Evolutionary conservation across 2,888 invertebrate species (phyloP), one percentile per base, ranked within the genome.

Genomic region (Alloscopus bannaensis): DNA sequence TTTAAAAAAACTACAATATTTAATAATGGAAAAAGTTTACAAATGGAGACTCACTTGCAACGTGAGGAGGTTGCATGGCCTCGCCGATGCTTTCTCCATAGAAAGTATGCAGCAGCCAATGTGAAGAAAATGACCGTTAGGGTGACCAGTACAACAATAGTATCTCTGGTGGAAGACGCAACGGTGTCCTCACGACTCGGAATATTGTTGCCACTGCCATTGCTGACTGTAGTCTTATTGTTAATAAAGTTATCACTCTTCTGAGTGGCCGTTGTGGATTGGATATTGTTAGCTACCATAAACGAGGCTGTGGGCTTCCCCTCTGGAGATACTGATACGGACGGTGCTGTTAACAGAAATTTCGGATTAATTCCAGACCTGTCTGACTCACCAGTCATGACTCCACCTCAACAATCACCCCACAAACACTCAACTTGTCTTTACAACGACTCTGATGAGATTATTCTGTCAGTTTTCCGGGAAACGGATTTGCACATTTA

Each of bases 81-180:
- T 81, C 2, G 80, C 16, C 84, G 78, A 42, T 81, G 81, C 66
- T 84, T 86, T 73, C 73, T 85, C 86, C 86, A 86, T 3, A 85
- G 68, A 24, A 84, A 81, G 66, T 84, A 83, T 4, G 83, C 81
- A 8, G 84, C 79, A 64, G 82, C 81, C 18, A 84, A 26, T 3
- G 83, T 84, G 16, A 84, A 40, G 8, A 81, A 81, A 8, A 86
- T 81, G 47, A 85, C 60, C 8, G 81, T 81, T 11, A 86, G 45
- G 0, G 84, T 83, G 28, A 85, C 69, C 26, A 84, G 55, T 11
- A 85, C 82, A 45, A 84, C 73, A 16, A 83, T 22, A 2, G 84
- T 83, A 42, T 84, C 85, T 64, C 62, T 68, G 0, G 73, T 62
- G 13, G 68, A 29, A 13, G 62, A 36, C 3, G 60, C 57, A 29